Conservation (phyloP, 2,113 vertebrate genomes). For the Gavia stellata region DNA sequence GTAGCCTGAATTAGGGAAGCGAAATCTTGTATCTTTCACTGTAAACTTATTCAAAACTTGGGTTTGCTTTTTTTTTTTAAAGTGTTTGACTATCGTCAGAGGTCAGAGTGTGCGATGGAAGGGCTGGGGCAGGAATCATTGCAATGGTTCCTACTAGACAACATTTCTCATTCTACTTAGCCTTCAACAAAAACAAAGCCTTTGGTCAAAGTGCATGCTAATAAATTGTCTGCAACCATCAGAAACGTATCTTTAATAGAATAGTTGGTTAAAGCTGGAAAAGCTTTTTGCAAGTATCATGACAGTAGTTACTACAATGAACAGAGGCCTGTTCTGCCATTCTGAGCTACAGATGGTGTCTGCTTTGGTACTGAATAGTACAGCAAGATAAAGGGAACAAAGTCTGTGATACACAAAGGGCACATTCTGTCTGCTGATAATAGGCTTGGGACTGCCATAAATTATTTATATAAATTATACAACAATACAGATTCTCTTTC, state of each 20-base stretch:
- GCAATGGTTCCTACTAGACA: not conserved
- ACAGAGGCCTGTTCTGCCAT: not conserved
- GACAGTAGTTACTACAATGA: not conserved
- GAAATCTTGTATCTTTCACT: not conserved
- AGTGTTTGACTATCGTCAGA: not conserved
- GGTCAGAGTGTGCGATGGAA: rapidly evolving
- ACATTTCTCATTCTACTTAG: not conserved
- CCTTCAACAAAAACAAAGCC: not conserved
- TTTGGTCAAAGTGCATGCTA: not conserved
- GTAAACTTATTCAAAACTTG: not conserved
- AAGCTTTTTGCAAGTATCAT: not conserved
- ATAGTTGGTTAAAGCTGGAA: not conserved
- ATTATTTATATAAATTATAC: not conserved
- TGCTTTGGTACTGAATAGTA: not conserved
- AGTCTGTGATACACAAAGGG: not conserved
- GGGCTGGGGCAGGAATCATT: not conserved
- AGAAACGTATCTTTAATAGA: not conserved
- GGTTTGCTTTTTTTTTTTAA: not conserved
- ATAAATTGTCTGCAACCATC: not conserved
- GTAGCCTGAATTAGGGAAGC: not conserved
- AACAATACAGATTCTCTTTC: not conserved
- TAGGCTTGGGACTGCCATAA: conserved; percentile 1
- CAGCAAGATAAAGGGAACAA: not conserved
- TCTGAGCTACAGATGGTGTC: not conserved
- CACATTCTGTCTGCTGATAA: not conserved